phyloP scores from a whole-genome alignment of 2,113 vertebrate species.

The Stomatorhinus ivindoensis region DNA sequence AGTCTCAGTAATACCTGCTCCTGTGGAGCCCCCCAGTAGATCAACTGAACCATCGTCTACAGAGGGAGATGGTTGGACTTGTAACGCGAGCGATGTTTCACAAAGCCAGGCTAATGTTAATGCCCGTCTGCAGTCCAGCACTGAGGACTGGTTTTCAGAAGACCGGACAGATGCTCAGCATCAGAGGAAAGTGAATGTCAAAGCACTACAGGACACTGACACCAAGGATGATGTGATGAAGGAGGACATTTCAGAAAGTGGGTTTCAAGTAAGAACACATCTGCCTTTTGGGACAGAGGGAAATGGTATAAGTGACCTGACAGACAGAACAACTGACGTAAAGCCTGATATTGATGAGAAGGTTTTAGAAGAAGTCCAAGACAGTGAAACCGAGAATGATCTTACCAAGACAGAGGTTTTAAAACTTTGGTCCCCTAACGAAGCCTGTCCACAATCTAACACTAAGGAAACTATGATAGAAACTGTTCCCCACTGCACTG shows the following conservation, averaged over 20 bases:
- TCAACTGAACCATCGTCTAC: background rate
- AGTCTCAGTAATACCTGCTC: background rate
- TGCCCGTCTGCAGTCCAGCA: background rate
- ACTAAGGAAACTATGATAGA: background rate
- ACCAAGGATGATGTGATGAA: background rate
- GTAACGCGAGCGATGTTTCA: background rate
- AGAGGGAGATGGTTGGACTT: background rate
- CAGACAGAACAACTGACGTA: background rate
- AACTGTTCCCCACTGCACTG: background rate
- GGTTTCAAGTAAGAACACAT: background rate
- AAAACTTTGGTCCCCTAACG: background rate
- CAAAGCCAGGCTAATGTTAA: background rate
- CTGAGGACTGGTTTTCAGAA: background rate
- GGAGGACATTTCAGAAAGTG: background rate
- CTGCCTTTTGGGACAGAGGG: background rate
- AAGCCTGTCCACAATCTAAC: background rate
- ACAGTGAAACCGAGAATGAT: background rate
- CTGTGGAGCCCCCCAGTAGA: background rate
- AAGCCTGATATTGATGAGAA: background rate
- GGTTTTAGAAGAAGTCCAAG: background rate
- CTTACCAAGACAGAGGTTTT: background rate
- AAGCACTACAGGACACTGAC: background rate
- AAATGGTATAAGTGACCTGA: background rate
- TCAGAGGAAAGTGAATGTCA: background rate
- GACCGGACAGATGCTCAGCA: background rate